Evolutionary conservation across 64 coral and sea anemone genomes (phyloP), one percentile per base, ranked within the genome.

Genomic region (Montipora sp.): DNA sequence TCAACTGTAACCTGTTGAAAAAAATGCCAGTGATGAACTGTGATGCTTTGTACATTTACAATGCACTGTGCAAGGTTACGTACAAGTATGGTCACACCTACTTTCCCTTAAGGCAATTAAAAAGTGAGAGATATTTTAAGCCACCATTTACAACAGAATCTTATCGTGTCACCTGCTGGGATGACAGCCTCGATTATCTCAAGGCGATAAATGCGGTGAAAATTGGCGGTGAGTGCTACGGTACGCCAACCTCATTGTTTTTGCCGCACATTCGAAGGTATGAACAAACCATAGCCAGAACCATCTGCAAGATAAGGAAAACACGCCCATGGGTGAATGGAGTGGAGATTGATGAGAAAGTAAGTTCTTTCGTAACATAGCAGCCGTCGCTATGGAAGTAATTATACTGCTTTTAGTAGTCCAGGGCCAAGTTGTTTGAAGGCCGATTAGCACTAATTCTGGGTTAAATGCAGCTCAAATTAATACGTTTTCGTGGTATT

Each of bases 1-100:
- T 87, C n/a, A 57, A 87, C 45, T 72, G 83, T 66, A 61, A 48
- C 8, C 44, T 73, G 22, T 12, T 47, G 5, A 21, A 51, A 27
- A 48, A 22, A 24, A 75, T 75, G 65, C 65, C 83, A 47, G 63
- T 55, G 2, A 24, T 87, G 36, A 20, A 72, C 2, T 45, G 70
- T n/a, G 83, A 87, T 87, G 63, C 65, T 27, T 61, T 87, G 63
- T 87, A 72, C 66, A 73, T 87, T 87, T 87, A 87, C 83, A 72
- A 87, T 87, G 83, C 83, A 1, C 15, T 87, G 18, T 73, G 46
- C n/a, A 87, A 87, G 16, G 59, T 19, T 4, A 87, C 45, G 8
- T 72, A 72, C 23, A 87, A 75, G 46, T 48, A 87, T 48, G 83
- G 83, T 48, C 65, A 87, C 65, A 87, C 83, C 49, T 87, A 47